These are phyloP conservation scores for Contarinia nasturtii DNA, from an alignment of 1,140 invertebrate genomes.

Conservation along the genomic window DNA sequence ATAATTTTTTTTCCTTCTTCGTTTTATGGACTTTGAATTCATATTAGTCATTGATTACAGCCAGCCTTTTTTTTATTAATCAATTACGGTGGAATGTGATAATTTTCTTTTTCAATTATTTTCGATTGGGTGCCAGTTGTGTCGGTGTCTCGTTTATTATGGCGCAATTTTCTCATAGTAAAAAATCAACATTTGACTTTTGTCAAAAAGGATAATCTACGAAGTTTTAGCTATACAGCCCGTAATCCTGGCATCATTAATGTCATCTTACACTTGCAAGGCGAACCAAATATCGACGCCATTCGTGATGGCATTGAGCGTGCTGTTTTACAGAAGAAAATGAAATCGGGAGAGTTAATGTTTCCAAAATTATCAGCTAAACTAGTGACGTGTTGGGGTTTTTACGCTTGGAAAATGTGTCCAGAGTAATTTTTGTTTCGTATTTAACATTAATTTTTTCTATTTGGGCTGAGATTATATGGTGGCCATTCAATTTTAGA, in stretches of 20 bases:
- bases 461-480: not conserved
- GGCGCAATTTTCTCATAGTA: conserved; percentile 21
- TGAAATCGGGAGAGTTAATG: conserved; percentile 31
- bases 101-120: no score
- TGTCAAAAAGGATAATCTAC: conserved; percentile 37
- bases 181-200: conserved; percentile 38
- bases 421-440: conserved; percentile 10
- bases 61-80: no score
- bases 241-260: conserved; percentile 49
- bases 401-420: conserved; percentile 42
- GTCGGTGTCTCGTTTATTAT: not conserved
- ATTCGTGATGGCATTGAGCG: conserved; percentile 26
- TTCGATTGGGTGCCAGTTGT: not conserved
- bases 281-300: conserved; percentile 25
- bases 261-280: conserved; percentile 39
- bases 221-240: conserved; percentile 42
- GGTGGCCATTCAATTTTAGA: conserved; percentile 1
- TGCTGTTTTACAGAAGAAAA: conserved; percentile 31
- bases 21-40: no score
- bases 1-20: no score
- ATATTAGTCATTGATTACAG: no score
- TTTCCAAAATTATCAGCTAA: conserved; percentile 38
- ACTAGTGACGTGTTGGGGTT: conserved; percentile 40
- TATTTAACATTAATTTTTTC: not conserved
- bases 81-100: no score